Base-by-base conservation (phyloP, 2,888 invertebrate species). In the Cataglyphis rosenhaueri region DNA sequence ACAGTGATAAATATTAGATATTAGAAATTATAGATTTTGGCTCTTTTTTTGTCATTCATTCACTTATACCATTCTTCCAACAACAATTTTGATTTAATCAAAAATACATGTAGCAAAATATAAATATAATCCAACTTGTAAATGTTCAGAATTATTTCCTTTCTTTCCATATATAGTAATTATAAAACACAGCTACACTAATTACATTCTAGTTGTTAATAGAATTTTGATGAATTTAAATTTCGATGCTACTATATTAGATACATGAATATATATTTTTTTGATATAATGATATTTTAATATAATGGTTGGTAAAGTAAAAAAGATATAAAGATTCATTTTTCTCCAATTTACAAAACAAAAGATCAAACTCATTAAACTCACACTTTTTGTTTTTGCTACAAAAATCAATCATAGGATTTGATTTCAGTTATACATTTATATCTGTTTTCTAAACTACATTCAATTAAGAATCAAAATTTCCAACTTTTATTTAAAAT, bases 131-230 rank as follows among this genome's bases (percentile, higher is more conserved):
- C n/a, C n/a, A 18, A 48, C 8, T n/a, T 52, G n/a, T n/a, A 52
- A n/a, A 52, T 8, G n/a, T 52, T 52, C 8, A 52, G 18, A 6
- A 52, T 52, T 52, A n/a, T 52, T 52, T 52, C n/a, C 8, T 52
- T 15, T 65, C 15, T 64, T 21, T 15, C 1, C 12, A 25, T 15
- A 12, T n/a, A 68, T 52, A 66, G 29, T 66, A 48, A 35, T 62
- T n/a, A 44, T 25, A 66, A 25, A 44, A n/a, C 25, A 48, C 18
- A 44, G 0, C 3, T 68, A 3, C 44, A 2, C 29, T 32, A 35
- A 62, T n/a, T n/a, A n/a, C 5, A 68, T 68, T 48, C 29, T 3
- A n/a, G n/a, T 29, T 68, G 32, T 68, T 32, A 48, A 48, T 48
- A 68, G 3, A 32, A 32, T 32, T 52, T 29, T 48, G 9, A n/a